Percentiles rank a stretch among this genome's conserved stretches.
phyloP scores from a whole-genome alignment of 2,888 invertebrate species.

The Stramonita haemastoma region DNA sequence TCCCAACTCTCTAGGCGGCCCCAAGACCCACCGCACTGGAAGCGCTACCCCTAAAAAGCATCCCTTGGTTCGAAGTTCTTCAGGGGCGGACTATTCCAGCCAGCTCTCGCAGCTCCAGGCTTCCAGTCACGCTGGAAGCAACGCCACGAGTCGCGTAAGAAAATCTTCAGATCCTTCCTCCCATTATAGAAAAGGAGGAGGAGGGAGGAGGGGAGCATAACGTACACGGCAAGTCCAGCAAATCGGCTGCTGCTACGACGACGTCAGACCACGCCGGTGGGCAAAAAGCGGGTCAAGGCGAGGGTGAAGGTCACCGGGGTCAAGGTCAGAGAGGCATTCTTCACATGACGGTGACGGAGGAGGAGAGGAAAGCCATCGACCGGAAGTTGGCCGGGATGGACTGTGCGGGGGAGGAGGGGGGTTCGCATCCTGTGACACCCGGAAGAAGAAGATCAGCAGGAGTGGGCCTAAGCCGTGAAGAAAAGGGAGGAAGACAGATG shows the following conservation, averaged over 20 bases:
- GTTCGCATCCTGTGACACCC: background rate
- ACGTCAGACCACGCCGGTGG: background rate
- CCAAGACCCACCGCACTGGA: background rate
- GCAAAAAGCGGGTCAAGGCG: background rate
- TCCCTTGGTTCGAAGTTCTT: background rate
- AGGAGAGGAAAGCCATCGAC: conserved; percentile 29
- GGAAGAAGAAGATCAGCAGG: background rate
- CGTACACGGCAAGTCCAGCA: background rate
- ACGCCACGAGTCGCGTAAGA: background rate
- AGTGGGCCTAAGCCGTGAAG: no score
- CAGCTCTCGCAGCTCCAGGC: background rate
- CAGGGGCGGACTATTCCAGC: background rate
- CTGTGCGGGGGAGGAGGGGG: background rate
- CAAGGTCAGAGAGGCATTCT: conserved; percentile 13
- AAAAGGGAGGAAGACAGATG: background rate
- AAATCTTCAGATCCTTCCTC: conserved; percentile 24
- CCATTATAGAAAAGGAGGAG: background rate
- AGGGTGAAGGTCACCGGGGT: background rate
- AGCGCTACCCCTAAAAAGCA: background rate
- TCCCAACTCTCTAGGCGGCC: background rate
- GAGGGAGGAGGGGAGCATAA: background rate
- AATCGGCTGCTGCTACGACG: background rate
- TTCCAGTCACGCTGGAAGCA: background rate
- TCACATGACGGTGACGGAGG: conserved; percentile 24
- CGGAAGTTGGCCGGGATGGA: background rate